These are phyloP conservation scores for Elysia chlorotica DNA, from an alignment of 1,140 invertebrate species.

Conservation along the genomic window DNA sequence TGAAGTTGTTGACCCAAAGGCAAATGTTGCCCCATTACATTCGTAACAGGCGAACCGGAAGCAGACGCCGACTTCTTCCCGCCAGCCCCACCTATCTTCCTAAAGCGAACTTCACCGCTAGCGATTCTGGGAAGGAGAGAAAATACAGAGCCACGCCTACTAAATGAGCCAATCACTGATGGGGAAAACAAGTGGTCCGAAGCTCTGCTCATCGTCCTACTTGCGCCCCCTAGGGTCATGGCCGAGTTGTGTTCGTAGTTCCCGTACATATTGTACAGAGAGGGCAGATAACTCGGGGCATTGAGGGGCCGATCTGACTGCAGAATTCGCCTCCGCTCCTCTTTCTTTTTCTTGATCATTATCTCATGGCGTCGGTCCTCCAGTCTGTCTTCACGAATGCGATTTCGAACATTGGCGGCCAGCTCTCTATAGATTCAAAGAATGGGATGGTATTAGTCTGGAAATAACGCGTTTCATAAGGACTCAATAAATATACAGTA, in stretches of 20 bases:
- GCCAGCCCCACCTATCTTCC: too few species aligned
- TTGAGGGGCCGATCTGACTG: slow-evolving; percentile 28
- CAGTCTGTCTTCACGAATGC: slow-evolving; percentile 41
- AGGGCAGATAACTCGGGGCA: slow-evolving; percentile 24
- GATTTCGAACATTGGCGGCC: slow-evolving; percentile 40
- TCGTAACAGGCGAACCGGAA: too few species aligned
- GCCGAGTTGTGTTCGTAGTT: background rate
- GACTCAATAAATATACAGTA: too few species aligned
- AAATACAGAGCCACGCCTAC: slow-evolving; percentile 5
- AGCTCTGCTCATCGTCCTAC: too few species aligned
- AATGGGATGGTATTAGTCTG: too few species aligned
- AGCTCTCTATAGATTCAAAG: slow-evolving; percentile 37
- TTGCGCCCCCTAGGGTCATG: background rate
- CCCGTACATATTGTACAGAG: slow-evolving; percentile 32
- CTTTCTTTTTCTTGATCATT: slow-evolving; percentile 34
- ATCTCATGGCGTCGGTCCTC: slow-evolving; percentile 37
- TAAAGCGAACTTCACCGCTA: too few species aligned
- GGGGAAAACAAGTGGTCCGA: too few species aligned
- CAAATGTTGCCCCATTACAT: too few species aligned
- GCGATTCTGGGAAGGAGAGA: too few species aligned
- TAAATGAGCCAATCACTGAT: background rate
- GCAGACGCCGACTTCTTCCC: too few species aligned
- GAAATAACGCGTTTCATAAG: too few species aligned
- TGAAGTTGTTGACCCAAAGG: too few species aligned
- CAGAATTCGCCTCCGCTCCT: slow-evolving; percentile 37